A percentile compares a stretch with the other conserved stretches of the same genome.
Conservation (phyloP, 2,888 invertebrate genomes). For the Trissonchulus sp. region DNA sequence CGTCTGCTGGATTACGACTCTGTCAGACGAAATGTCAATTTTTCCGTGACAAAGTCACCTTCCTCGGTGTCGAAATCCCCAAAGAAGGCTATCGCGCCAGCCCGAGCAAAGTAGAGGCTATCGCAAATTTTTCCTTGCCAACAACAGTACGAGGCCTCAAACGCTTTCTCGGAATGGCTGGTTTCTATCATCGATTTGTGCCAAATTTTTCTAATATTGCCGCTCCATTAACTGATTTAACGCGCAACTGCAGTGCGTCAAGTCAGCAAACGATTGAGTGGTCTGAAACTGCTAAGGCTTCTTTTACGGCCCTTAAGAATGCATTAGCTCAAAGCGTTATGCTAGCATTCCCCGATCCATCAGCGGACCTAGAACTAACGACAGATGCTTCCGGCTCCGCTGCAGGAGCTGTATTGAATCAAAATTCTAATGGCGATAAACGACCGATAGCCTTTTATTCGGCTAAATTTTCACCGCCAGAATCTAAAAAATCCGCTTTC, state of each 20-base stretch:
- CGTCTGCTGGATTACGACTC: not conserved
- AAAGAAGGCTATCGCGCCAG: not conserved
- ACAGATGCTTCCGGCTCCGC: conserved; percentile 16
- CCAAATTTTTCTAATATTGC: conserved; percentile 12
- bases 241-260: not conserved
- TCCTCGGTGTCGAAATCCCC: conserved; percentile 3
- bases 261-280: not conserved
- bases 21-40: not conserved
- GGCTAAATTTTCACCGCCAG: not conserved
- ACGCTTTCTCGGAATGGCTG: conserved; percentile 17
- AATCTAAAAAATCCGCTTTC: conserved; percentile 18
- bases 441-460: conserved; percentile 5
- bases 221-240: conserved; percentile 11
- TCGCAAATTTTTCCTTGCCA: not conserved
- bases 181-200: conserved; percentile 12
- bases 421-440: not conserved
- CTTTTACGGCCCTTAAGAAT: not conserved
- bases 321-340: not conserved
- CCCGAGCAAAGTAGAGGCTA: not conserved
- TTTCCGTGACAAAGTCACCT: not conserved
- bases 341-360: not conserved
- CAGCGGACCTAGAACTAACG: not conserved
- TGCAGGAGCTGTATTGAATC: conserved; percentile 12
- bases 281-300: not conserved
- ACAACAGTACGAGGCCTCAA: not conserved